Conservation (phyloP, 2,113 vertebrate species). For the Rynchops niger region DNA sequence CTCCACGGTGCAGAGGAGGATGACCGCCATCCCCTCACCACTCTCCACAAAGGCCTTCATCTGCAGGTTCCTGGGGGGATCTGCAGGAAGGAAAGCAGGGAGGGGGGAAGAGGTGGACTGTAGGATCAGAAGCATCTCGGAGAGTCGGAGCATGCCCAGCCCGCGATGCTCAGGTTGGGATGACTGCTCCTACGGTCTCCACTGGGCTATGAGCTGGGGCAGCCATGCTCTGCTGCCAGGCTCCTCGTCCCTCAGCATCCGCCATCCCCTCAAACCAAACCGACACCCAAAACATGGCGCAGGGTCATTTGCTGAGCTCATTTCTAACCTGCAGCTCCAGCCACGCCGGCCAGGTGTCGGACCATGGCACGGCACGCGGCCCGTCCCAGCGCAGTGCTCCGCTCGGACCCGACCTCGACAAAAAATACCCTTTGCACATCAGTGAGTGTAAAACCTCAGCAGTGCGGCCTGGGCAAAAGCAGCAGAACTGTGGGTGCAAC, state of each 20-base stretch:
- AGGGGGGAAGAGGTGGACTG: accelerated
- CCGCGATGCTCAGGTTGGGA: too few relatives aligned
- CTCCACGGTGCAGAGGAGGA: conserved; percentile 69
- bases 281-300: accelerated
- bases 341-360: background rate
- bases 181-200: background rate
- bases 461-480: background rate
- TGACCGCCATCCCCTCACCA: background rate
- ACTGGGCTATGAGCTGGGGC: background rate
- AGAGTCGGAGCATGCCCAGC: background rate
- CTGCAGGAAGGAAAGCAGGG: background rate
- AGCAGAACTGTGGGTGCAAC: accelerated
- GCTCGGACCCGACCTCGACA: accelerated
- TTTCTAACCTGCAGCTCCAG: background rate
- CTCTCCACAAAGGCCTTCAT: conserved; percentile 69
- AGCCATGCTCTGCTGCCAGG: background rate
- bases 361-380: background rate
- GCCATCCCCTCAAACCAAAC: accelerated
- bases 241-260: background rate
- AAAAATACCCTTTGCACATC: background rate
- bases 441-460: accelerated
- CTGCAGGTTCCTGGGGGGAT: conserved; percentile 60
- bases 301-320: background rate
- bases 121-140: accelerated
- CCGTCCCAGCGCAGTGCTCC: background rate